Conservation (phyloP, 2,888 invertebrate genomes). For the Trileptium ribeirensis region DNA sequence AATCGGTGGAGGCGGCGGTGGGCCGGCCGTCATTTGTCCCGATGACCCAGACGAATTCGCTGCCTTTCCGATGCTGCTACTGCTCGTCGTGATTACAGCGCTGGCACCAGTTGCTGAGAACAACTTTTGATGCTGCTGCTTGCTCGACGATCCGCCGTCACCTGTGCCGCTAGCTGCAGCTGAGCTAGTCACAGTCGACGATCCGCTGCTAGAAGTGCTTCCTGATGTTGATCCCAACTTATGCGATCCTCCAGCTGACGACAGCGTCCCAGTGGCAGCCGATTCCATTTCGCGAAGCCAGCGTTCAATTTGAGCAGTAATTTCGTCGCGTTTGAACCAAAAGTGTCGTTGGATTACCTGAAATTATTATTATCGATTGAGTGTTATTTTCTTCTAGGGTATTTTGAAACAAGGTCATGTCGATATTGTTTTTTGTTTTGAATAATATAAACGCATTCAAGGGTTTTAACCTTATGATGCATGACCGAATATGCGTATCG, state of each 20-base stretch:
- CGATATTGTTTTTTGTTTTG: too few relatives aligned
- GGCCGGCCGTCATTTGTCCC: slow-evolving; percentile 16
- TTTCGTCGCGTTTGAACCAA: slow-evolving; percentile 84
- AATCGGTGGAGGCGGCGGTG: not conserved
- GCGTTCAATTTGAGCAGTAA: slow-evolving; percentile 74
- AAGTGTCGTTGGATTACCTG: slow-evolving; percentile 85
- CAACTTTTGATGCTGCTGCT: too few relatives aligned
- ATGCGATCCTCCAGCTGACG: too few relatives aligned
- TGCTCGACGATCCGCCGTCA: too few relatives aligned
- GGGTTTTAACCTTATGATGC: not conserved
- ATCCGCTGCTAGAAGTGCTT: not conserved
- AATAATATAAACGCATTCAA: too few relatives aligned
- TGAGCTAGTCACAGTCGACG: not conserved
- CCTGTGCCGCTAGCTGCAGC: not conserved
- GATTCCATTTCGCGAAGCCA: slow-evolving; percentile 79
- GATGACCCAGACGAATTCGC: not conserved
- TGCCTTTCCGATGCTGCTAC: not conserved
- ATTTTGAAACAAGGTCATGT: too few relatives aligned
- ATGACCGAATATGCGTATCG: too few relatives aligned
- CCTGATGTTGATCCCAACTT: too few relatives aligned
- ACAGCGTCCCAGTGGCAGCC: slow-evolving; percentile 57
- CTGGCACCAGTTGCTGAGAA: not conserved
- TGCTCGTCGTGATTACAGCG: not conserved
- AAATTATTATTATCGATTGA: too few relatives aligned
- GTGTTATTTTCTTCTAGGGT: too few relatives aligned